Conservation (phyloP, 2,797 vertebrate species). For the Steatocranus sp. region DNA sequence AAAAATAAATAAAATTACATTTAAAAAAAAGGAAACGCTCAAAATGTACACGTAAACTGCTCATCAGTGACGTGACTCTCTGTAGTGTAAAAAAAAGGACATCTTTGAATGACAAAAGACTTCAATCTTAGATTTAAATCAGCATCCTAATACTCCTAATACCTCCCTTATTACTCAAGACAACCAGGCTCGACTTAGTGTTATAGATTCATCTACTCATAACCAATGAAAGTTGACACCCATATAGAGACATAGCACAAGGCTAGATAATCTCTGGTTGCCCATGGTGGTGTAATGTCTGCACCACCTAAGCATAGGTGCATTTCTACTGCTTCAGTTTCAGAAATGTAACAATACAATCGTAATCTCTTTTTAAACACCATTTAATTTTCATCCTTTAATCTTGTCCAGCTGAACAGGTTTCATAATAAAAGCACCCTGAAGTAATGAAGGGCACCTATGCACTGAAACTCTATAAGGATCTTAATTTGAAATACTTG, state of each 20-base stretch:
- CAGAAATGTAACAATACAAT: neutral
- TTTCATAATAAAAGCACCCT: neutral
- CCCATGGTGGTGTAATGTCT: accelerated
- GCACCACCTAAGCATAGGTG: neutral
- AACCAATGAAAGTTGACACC: neutral
- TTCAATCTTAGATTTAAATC: too few species aligned
- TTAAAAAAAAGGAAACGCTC: accelerated
- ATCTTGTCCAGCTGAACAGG: accelerated
- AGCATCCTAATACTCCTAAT: too few species aligned
- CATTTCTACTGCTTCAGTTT: neutral
- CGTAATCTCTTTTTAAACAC: neutral
- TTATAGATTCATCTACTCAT: neutral
- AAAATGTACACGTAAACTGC: accelerated
- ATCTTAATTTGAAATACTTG: neutral
- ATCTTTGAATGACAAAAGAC: neutral
- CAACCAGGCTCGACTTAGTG: neutral
- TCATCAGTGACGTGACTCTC: accelerated
- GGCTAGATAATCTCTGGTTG: accelerated
- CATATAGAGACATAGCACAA: neutral
- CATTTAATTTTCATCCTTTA: neutral
- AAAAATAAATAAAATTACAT: accelerated
- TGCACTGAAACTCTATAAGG: neutral
- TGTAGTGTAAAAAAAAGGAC: neutral
- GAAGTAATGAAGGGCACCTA: neutral
- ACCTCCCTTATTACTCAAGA: neutral